phyloP scores from a whole-genome alignment of 2,888 invertebrate genomes.

The Tachina grossa region DNA sequence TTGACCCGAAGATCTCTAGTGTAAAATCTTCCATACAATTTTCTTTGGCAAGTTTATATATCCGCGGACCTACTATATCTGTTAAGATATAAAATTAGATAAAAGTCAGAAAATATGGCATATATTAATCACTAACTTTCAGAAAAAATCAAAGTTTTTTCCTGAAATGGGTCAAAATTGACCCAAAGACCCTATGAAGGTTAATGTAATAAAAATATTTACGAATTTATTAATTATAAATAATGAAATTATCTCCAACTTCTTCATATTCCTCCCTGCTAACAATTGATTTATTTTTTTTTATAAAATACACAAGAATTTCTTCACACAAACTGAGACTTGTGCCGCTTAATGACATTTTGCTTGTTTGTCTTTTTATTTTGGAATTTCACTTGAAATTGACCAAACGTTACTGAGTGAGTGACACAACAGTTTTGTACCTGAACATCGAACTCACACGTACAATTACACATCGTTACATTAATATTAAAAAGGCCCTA shows the following conservation, averaged over 20 bases:
- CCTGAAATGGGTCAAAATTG: too few species aligned
- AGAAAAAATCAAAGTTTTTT: too few species aligned
- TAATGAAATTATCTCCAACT: background rate
- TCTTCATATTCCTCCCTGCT: background rate
- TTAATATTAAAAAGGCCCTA: too few species aligned
- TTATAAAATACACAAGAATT: background rate
- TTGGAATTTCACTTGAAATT: slow-evolving; percentile 22
- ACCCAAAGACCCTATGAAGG: too few species aligned
- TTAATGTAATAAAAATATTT: background rate
- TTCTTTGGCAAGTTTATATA: too few species aligned
- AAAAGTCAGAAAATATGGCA: too few species aligned
- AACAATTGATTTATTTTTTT: background rate
- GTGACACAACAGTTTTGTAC: slow-evolving; percentile 28
- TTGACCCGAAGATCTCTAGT: too few species aligned
- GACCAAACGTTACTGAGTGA: slow-evolving; percentile 3
- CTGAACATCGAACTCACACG: slow-evolving; percentile 1
- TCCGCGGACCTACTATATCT: too few species aligned
- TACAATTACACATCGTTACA: background rate
- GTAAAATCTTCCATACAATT: too few species aligned
- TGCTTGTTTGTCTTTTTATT: background rate
- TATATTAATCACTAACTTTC: too few species aligned
- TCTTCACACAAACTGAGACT: background rate
- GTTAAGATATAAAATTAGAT: too few species aligned
- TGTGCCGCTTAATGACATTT: background rate
- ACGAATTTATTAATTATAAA: background rate